Percentiles rank a stretch among this genome's conserved stretches.
Conservation (phyloP, 2,797 vertebrate species). For the Brachymystax lenok region DNA sequence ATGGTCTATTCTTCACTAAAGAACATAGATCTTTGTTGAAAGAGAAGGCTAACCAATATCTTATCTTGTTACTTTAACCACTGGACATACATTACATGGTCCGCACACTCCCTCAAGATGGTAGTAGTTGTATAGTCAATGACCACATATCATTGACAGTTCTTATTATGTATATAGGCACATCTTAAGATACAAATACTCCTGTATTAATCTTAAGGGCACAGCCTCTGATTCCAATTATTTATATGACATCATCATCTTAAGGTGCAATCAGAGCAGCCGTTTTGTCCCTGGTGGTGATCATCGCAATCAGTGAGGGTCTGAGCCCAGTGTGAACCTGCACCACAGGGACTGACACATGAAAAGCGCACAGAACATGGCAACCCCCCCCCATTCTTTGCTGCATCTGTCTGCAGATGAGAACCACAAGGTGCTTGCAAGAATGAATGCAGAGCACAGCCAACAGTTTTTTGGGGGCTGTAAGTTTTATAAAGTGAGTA, state of each 20-base stretch:
- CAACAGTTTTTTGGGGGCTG: background rate
- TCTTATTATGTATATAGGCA: background rate
- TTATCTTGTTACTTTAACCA: background rate
- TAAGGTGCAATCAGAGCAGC: background rate
- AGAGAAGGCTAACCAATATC: no score
- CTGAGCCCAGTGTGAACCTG: constrained; percentile 8
- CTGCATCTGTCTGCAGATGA: constrained; percentile 36
- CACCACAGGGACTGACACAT: background rate
- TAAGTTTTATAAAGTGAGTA: background rate
- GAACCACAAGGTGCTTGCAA: background rate
- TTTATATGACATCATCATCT: background rate
- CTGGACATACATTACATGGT: background rate
- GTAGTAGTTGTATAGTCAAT: background rate
- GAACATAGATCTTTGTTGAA: background rate
- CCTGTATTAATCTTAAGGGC: background rate
- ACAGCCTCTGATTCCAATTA: constrained; percentile 5
- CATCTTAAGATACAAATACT: background rate
- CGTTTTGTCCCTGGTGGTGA: background rate
- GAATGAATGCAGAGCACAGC: background rate
- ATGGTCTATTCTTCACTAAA: background rate
- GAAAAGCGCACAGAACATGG: background rate
- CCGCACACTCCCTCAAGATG: background rate
- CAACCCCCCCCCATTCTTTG: constrained; percentile 7
- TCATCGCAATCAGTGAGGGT: background rate
- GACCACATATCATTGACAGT: background rate